Conservation (phyloP, 2,113 vertebrate genomes). For the Ancistrus triradiatus region DNA sequence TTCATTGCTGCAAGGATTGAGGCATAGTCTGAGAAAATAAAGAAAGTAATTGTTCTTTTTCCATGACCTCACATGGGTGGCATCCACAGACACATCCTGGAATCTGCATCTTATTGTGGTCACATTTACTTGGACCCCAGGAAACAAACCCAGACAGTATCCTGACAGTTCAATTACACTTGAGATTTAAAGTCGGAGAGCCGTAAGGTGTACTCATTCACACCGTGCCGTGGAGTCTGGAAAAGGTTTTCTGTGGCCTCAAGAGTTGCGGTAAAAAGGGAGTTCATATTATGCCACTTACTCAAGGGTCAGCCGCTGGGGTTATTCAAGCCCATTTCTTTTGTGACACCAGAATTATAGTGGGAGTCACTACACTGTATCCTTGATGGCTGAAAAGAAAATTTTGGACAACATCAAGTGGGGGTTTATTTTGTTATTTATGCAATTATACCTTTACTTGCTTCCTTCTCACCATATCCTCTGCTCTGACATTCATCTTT, state of each 20-base stretch:
- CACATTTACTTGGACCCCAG: slow-evolving; percentile 36
- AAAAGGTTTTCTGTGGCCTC: slow-evolving; percentile 43
- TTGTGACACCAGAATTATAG: slow-evolving; percentile 52
- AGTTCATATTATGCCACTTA: slow-evolving; percentile 39
- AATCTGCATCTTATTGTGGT: slow-evolving; percentile 40
- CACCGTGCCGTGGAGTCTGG: slow-evolving; percentile 37
- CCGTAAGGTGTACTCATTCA: slow-evolving; percentile 38
- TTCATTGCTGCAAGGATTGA: background rate
- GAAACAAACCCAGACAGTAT: slow-evolving; percentile 49
- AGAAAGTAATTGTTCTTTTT: slow-evolving; percentile 31
- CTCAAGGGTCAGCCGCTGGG: slow-evolving; percentile 48
- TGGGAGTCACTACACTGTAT: slow-evolving; percentile 43
- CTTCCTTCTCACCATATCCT: slow-evolving; percentile 9
- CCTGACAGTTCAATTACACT: slow-evolving; percentile 51
- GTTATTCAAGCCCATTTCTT: slow-evolving; percentile 54
- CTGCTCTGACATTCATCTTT: slow-evolving; percentile 47
- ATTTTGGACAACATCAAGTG: slow-evolving; percentile 51
- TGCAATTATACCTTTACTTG: slow-evolving; percentile 39
- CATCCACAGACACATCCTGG: slow-evolving; percentile 27
- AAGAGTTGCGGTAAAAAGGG: slow-evolving; percentile 43
- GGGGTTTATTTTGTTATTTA: slow-evolving; percentile 48
- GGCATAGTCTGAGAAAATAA: background rate
- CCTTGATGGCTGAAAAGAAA: slow-evolving; percentile 49
- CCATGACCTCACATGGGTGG: slow-evolving; percentile 19
- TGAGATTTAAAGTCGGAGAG: slow-evolving; percentile 44